Evolutionary conservation across 37 sponge, comb jelly and placozoan genomes (phyloP).

Genomic region (Chondrilla cf. caribensis): DNA sequence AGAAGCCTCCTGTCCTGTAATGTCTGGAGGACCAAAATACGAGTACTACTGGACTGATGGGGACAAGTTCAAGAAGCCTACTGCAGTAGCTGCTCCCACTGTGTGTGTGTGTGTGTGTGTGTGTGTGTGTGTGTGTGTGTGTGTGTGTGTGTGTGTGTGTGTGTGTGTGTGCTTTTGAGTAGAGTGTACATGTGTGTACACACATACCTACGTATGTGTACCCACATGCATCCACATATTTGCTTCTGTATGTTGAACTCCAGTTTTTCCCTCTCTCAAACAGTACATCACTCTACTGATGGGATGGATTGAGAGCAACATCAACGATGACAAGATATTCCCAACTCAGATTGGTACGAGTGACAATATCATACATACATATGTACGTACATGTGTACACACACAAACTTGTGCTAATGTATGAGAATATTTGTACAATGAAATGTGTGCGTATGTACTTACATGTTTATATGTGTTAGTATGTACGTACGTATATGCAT

Average conservation of each 20-base stretch:
- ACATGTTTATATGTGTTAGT: neutral
- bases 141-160: too few relatives aligned
- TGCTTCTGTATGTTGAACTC: too few relatives aligned
- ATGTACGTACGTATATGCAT: too few relatives aligned
- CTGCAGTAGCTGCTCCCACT: constrained; percentile 64
- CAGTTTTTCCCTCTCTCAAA: too few relatives aligned
- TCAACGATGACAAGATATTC: constrained; percentile 73
- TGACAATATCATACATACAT: neutral
- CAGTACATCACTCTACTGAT: constrained; percentile 81
- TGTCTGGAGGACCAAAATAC: constrained; percentile 92
- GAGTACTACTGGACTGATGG: constrained; percentile 92
- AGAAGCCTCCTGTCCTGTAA: constrained; percentile 63
- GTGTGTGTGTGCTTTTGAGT: too few relatives aligned
- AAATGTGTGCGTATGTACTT: neutral
- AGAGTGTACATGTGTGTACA: neutral
- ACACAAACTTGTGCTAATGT: too few relatives aligned
- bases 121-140: too few relatives aligned
- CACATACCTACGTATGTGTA: neutral
- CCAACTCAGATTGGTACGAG: constrained; percentile 71
- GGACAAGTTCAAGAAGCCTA: constrained; percentile 84
- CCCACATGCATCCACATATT: too few relatives aligned
- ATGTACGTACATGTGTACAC: neutral
- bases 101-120: constrained; percentile 9
- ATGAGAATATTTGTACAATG: too few relatives aligned
- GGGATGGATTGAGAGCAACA: constrained; percentile 86